Conservation (phyloP, 2,888 invertebrate species). For the Camponotus fellah region DNA sequence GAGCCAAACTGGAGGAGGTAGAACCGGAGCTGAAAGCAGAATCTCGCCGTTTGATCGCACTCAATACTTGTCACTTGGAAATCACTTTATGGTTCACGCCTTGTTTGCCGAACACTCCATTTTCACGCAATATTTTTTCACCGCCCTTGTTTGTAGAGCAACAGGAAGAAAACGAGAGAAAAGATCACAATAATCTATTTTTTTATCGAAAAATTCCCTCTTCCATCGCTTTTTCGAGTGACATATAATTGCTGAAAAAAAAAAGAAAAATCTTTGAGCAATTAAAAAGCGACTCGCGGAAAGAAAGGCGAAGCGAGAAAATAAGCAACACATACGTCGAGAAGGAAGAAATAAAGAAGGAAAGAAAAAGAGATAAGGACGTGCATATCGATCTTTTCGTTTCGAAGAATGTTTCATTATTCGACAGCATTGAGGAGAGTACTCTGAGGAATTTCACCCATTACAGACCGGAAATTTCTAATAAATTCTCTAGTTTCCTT, state of each 20-base stretch:
- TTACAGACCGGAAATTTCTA: constrained; percentile 43
- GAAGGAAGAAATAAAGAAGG: not conserved
- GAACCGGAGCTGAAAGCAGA: constrained; percentile 38
- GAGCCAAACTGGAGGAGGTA: constrained; percentile 12
- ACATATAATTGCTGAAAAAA: not conserved
- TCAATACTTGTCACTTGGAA: constrained; percentile 41
- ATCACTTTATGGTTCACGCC: constrained; percentile 23
- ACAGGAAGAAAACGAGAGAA: constrained; percentile 39
- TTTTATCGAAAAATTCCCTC: not conserved
- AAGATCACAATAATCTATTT: not conserved
- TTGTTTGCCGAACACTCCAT: constrained; percentile 17
- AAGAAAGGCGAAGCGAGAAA: not conserved
- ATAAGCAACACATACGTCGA: not conserved
- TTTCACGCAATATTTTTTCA: constrained; percentile 30
- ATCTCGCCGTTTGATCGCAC: constrained; percentile 36
- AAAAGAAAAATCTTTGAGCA: not conserved
- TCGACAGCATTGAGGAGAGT: constrained; percentile 9
- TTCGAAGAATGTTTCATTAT: constrained; percentile 42
- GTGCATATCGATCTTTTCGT: constrained; percentile 14
- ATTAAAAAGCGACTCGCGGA: not conserved
- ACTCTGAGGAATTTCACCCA: constrained; percentile 26
- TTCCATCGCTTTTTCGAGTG: not conserved
- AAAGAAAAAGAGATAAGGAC: not conserved
- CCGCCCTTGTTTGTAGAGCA: not conserved
- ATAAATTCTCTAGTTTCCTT: constrained; percentile 48